Conservation (phyloP, 2,797 vertebrate genomes). For the Halcyon badia region DNA sequence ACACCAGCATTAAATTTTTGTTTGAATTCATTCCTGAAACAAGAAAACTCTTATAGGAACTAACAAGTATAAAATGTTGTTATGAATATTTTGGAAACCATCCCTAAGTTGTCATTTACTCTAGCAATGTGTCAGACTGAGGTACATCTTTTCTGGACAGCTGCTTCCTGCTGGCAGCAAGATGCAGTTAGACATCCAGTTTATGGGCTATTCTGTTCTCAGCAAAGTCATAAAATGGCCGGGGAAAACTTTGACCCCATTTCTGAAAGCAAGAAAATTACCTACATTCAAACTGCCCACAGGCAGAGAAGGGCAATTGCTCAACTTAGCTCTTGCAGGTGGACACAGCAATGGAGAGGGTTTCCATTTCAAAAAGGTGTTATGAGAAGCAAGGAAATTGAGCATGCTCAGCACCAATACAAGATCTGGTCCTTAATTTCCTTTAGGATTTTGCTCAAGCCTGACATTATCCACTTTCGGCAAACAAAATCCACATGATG, state of each 20-base stretch:
- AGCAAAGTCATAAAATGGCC: neutral
- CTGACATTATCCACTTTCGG: neutral
- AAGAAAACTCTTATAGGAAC: neutral
- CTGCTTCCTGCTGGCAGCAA: neutral
- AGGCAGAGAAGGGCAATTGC: neutral
- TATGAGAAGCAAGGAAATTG: neutral
- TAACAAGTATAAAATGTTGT: neutral
- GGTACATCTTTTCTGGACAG: neutral
- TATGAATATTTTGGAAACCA: neutral
- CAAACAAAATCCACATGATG: neutral
- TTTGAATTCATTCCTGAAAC: constrained; percentile 2
- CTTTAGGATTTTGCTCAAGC: neutral
- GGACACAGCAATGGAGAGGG: neutral
- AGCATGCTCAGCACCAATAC: neutral
- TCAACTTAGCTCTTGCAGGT: neutral
- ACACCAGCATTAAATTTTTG: neutral
- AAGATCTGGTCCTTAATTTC: neutral
- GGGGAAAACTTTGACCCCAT: neutral
- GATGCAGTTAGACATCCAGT: neutral
- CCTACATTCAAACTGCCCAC: neutral
- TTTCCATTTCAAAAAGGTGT: neutral
- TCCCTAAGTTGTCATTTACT: neutral
- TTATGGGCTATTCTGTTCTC: neutral
- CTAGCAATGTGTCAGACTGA: neutral
- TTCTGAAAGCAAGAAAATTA: neutral